Base-by-base conservation (phyloP, 2,888 invertebrate species). In the Marronus borbonicus region DNA sequence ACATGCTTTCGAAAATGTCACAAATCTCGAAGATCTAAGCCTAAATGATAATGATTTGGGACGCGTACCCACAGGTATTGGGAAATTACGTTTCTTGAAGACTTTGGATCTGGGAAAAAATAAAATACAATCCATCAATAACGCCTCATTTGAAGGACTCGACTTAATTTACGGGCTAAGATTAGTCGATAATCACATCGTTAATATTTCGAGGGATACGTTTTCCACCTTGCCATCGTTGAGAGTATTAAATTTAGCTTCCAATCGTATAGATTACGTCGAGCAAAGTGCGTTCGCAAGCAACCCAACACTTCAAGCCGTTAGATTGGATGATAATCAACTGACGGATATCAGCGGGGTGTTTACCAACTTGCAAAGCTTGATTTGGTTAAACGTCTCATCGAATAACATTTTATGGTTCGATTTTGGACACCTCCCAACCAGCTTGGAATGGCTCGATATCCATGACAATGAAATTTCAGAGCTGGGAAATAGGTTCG, bases 81-180 rank as follows among this genome's bases (percentile, higher is more conserved):
- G 92, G 83, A 92, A 92, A 82, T 89, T 96, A 80, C 89, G 91
- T 82, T 92, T 93, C 84, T 89, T 97, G 84, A 94, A 93, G 85
- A 93, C 94, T 39, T 90, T 97, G 79, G 95, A 96, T 89, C 90
- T 97, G 83, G 95, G 95, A 68, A 94, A 95, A 89, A 97, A 97
- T 89, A 91, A 91, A 85, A 93, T 97, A 85, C 92, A 93, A 81
- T 90, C 90, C 82, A 91, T 97, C 77, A 91, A 91, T 78, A 93
- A 93, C 85, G 90, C 92, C 79, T 93, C 94, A 72, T 95, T 96
- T 84, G 91, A 92, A 85, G 94, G 95, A 4, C 89, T 96, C 81
- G 92, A 93, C 84, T 92, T 94, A 83, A 90, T 97, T 62, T 93
- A 93, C 85, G 94, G 94, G 17, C 89, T 97, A 78, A 91, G 96